Conservation (phyloP, 1,140 invertebrate species). For the Drosophila mojavensis region DNA sequence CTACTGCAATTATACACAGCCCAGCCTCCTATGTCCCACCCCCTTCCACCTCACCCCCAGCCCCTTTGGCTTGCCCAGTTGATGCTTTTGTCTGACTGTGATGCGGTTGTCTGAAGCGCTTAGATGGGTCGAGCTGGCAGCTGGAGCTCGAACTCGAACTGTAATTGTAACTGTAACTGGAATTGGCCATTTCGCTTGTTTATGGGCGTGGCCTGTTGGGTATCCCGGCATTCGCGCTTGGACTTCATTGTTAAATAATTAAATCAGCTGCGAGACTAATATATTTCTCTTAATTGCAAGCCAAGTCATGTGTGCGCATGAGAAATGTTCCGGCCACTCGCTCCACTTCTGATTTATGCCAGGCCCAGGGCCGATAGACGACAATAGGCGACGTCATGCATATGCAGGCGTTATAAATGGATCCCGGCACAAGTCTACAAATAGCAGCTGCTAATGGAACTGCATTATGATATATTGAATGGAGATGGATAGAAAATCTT, state of each 20-base stretch:
- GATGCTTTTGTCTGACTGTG: slow-evolving; percentile 77
- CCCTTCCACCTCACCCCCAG: not conserved
- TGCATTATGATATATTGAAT: not conserved
- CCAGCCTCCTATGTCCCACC: slow-evolving; percentile 4
- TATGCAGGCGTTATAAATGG: slow-evolving; percentile 26
- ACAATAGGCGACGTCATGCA: slow-evolving; percentile 25
- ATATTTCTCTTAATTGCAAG: slow-evolving; percentile 81
- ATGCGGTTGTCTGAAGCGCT: slow-evolving; percentile 73
- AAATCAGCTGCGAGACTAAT: slow-evolving; percentile 83
- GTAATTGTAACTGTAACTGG: slow-evolving; percentile 1
- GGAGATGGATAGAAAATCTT: not conserved
- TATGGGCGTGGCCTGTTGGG: slow-evolving; percentile 28
- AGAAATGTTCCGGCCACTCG: slow-evolving; percentile 59
- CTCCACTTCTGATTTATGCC: slow-evolving; percentile 62
- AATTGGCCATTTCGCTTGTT: slow-evolving; percentile 39
- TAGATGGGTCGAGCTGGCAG: slow-evolving; percentile 37
- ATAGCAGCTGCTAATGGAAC: slow-evolving; percentile 18
- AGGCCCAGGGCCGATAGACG: slow-evolving; percentile 8
- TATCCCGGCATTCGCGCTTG: slow-evolving; percentile 33
- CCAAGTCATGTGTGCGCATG: slow-evolving; percentile 56
- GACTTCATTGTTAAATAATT: slow-evolving; percentile 83
- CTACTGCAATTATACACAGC: slow-evolving; percentile 80
- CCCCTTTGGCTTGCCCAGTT: slow-evolving; percentile 28
- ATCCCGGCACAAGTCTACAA: not conserved
- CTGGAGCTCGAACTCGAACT: slow-evolving; percentile 7